Evolutionary conservation across 2,888 invertebrate genomes (phyloP), one percentile per base, ranked within the genome.

Genomic region (Resseliella maxima): DNA sequence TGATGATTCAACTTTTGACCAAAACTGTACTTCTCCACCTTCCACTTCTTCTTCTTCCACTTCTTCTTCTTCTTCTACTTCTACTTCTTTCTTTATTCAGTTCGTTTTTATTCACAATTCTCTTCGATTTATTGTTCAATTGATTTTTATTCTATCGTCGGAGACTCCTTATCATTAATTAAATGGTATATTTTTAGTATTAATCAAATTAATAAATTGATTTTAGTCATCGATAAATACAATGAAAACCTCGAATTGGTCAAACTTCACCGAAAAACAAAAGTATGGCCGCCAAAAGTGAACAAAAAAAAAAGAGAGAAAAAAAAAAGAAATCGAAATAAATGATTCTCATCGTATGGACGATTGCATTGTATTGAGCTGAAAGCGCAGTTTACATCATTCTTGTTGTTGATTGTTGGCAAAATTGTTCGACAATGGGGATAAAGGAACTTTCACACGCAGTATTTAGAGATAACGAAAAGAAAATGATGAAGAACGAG

Each of bases 191-290:
- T 31, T 72, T 72, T 31, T 15, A 72, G 72, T 31, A 72, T 72
- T 72, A 72, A 72, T 72, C 72, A 72, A 72, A 72, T 31, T 31
- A 72, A 72, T 72, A 72, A 72, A 72, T 72, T 72, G 72, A 72
- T 31, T 72, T 72, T 31, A 72, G 35, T 72, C 72, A 31, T 72
- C 15, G 72, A 15, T 3, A 15, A 59, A 59, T n/a, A 72, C 72
- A 72, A 72, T 59, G 59, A 18, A n/a, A 72, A 31, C 59, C 24
- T n/a, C 59, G 27, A 59, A 59, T 24, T 59, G 59, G 59, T 59
- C 27, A 50, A 12, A 5, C 27, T 24, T n/a, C 59, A 59, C 59
- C 24, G n/a, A 59, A 59, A 59, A 12, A 59, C 59, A 59, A 27
- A 59, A 59, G 59, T n/a, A n/a, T n/a, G n/a, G n/a, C n/a, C n/a